Base-by-base conservation (phyloP, 2,113 vertebrate species). In the Chaenocephalus aceratus region DNA sequence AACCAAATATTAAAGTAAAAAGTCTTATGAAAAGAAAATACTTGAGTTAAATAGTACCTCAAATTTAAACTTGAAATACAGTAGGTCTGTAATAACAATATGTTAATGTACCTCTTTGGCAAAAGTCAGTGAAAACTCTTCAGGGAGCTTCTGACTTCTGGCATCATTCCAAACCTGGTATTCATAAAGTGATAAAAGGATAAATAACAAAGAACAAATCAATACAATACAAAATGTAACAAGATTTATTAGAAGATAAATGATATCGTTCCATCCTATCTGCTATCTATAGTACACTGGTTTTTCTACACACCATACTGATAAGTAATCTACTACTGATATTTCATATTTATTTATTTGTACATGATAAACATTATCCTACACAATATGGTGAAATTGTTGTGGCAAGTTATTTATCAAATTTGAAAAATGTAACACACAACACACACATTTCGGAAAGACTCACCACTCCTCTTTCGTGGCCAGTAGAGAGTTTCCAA, bases 391-490 rank as follows among this genome's bases (percentile, higher is more conserved):
- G 14, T 75, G 36, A 41, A 41, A 41, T 41, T 41, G 36, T 41
- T 41, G 36, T 41, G 36, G 36, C 36, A 41, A 41, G 36, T 41
- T 41, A 41, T 41, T 41, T 5, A 41, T 5, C 36, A 41, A 41
- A 41, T 41, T 41, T 1, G 36, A 41, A 41, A 41, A 41, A 41
- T 41, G 15, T 45, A 10, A 51, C 18, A 26, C 34, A 13, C 8
- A 57, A 61, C 48, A 13, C 0, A 3, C n/a, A 41, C 18, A n/a
- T 34, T 23, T 34, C 44, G 52, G 9, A 46, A 41, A 45, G 1
- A 89, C 93, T 86, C 66, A 95, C 94, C 26, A 3, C 0, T 11
- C 0, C 0, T 83, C 21, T 94, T 87, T 95, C 94, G 0, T 0
- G 30, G 16, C 0, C 0, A 82, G 74, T 74, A 11, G 74, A 6